Base-by-base conservation (phyloP, 2,888 invertebrate genomes). In the Troglohyphantes excavatus region DNA sequence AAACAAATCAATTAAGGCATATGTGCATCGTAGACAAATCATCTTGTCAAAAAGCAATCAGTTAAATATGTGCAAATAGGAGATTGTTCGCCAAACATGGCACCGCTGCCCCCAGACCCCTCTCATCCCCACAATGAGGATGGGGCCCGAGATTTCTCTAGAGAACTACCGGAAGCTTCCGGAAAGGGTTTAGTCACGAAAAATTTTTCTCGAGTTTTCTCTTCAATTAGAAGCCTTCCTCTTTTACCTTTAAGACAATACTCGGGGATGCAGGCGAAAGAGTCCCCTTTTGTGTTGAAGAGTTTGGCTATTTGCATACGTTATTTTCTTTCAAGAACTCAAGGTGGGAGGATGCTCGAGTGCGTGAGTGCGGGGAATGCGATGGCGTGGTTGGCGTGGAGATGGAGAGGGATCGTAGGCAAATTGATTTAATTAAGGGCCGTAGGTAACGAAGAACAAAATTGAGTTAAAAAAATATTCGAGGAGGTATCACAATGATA, bases 161-260 rank as follows among this genome's bases (percentile, higher is more conserved):
- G 83, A 53, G 81, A 68, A 39, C 65, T 23, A 21, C 33, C 23
- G 17, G 17, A 33, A 46, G 46, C 27, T n/a, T 29, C 39, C 11
- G 61, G 43, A 67, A 27, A 67, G 79, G 43, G 27, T 23, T 68
- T 76, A 53, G 53, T 53, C 75, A 59, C 27, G 72, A 65, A 73
- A 82, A 73, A 72, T 83, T 83, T 83, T 73, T 43, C 21, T 2
- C 39, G 21, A 73, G 73, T 65, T 65, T 73, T 33, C 63, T 43
- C 83, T 83, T 83, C 83, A 83, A 83, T 83, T 83, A 83, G 73
- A 73, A 83, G 73, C 19, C 70, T 70, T 59, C 53, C n/a, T 53
- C 17, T 17, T 43, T 53, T 39, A 39, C 29, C 73, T 59, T 73
- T 83, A 83, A 83, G 73, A 83, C 83, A 83, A 83, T 43, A 27